Evolutionary conservation across 2,888 invertebrate genomes (phyloP).

Genomic region (Tethea ocularis): DNA sequence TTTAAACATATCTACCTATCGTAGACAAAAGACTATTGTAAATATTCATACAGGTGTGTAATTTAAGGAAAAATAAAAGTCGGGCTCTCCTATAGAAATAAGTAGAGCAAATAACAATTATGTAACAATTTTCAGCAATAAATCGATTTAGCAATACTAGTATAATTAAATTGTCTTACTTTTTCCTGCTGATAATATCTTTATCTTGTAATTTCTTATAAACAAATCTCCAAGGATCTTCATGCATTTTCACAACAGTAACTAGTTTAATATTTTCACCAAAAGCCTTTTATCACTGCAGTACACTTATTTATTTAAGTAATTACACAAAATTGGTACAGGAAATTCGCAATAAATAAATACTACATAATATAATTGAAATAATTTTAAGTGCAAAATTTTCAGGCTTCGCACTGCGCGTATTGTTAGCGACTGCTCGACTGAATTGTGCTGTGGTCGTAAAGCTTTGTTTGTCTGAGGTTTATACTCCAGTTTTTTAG

Average conservation of each 20-base stretch:
- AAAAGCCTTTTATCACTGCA: background rate
- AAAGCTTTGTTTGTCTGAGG: conserved; percentile 65
- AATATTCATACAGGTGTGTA: too few relatives aligned
- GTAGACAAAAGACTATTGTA: too few relatives aligned
- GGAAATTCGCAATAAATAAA: background rate
- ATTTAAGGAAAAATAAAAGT: too few relatives aligned
- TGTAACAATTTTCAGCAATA: background rate
- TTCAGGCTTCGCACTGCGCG: conserved; percentile 62
- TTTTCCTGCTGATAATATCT: conserved; percentile 64
- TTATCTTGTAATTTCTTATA: conserved; percentile 69
- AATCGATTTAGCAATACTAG: background rate
- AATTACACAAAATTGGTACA: background rate
- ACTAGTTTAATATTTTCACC: background rate
- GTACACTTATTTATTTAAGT: background rate
- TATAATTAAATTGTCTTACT: conserved; percentile 50
- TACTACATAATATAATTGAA: background rate
- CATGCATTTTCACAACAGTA: conserved; percentile 48
- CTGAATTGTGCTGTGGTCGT: conserved; percentile 40
- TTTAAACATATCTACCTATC: too few relatives aligned
- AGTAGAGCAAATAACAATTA: too few relatives aligned
- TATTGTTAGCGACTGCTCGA: conserved; percentile 48
- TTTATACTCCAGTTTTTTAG: conserved; percentile 71
- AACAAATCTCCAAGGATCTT: conserved; percentile 73
- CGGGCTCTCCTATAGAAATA: too few relatives aligned
- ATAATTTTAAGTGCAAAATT: conserved; percentile 19